Percentiles rank a stretch among this genome's conserved stretches.
Evolutionary conservation across 2,797 vertebrate genomes (phyloP).

Genomic region (Acanthiza pusilla): DNA sequence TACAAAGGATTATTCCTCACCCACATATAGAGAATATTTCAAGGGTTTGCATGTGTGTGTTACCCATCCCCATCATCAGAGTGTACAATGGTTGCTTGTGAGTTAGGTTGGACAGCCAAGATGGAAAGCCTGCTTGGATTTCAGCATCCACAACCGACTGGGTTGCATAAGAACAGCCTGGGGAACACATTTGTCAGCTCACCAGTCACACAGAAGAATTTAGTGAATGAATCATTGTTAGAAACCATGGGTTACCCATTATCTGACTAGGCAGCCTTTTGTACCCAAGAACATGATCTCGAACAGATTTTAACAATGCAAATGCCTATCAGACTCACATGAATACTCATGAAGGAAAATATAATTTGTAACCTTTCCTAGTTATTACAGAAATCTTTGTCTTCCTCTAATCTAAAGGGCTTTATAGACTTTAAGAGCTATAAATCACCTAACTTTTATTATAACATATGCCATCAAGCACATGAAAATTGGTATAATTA

Average conservation of each 20-base stretch:
- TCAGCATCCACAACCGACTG: neutral
- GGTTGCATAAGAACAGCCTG: neutral
- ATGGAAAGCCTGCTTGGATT: neutral
- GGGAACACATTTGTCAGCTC: slow-evolving; percentile 26
- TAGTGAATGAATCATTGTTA: slow-evolving; percentile 19
- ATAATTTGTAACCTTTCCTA: neutral
- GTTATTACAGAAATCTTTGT: slow-evolving; percentile 27
- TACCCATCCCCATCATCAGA: neutral
- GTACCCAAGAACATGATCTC: slow-evolving; percentile 13
- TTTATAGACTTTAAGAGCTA: slow-evolving; percentile 17
- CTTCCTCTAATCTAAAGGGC: slow-evolving; percentile 6
- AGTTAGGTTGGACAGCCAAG: neutral
- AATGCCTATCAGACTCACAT: neutral
- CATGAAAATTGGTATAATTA: neutral
- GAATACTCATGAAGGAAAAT: neutral
- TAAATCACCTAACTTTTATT: neutral
- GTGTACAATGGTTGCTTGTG: neutral
- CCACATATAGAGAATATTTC: neutral
- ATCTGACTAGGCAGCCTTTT: neutral
- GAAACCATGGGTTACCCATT: neutral
- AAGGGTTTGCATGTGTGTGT: neutral
- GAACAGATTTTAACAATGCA: slow-evolving; percentile 6
- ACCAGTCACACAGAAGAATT: neutral
- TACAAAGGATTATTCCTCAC: neutral
- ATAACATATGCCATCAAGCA: neutral